Evolutionary conservation across 35 echinoderm and acorn worm genomes (phyloP).

Genomic region (Acanthaster planci): DNA sequence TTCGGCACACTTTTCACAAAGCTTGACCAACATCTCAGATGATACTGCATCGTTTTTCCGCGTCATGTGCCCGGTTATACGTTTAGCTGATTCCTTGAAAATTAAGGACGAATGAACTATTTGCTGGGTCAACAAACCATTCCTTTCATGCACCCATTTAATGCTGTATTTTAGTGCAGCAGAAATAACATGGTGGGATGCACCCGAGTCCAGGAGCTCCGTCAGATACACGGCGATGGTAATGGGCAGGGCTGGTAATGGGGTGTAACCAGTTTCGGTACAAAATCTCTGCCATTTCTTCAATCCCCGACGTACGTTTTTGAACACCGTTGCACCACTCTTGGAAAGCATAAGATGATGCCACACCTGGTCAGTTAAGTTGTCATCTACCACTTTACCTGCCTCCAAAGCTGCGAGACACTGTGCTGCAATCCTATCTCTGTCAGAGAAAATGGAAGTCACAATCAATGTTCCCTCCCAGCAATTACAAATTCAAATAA

Average conservation of each 20-base stretch:
- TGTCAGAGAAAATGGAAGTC: background rate
- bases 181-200: background rate
- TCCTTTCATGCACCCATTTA: background rate
- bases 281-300: conserved; percentile 7
- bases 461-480: background rate
- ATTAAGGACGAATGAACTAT: conserved; percentile 5
- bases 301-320: background rate
- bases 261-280: background rate
- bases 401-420: too few species aligned
- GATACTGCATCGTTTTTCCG: background rate
- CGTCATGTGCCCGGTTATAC: background rate
- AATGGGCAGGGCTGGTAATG: background rate
- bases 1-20: background rate
- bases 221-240: background rate
- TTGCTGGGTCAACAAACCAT: conserved; percentile 1
- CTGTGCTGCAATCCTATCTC: background rate
- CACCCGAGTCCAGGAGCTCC: background rate
- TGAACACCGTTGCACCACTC: background rate
- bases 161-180: background rate
- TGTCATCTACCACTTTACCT: background rate
- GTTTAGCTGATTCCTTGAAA: background rate
- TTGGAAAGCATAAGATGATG: background rate
- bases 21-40: background rate
- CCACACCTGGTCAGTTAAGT: background rate
- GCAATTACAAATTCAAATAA: too few species aligned